Conservation (phyloP, 2,888 invertebrate species). For the Branchellion lobata region DNA sequence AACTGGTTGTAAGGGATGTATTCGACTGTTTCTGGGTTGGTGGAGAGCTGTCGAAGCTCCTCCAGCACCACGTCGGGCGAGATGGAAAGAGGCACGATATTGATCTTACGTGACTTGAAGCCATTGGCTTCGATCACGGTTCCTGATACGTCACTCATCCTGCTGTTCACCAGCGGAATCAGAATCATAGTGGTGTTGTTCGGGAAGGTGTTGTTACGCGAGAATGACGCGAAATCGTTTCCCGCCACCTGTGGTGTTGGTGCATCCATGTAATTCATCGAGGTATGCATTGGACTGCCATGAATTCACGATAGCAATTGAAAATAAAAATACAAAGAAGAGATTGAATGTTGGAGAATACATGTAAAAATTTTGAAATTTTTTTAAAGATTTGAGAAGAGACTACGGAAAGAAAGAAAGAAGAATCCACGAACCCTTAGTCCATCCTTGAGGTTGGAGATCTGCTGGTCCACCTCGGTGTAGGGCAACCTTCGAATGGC, state of each 20-base stretch:
- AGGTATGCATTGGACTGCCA: no score
- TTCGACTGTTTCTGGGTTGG: constrained; percentile 17
- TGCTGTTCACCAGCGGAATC: constrained; percentile 32
- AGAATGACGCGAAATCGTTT: constrained; percentile 13
- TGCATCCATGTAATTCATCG: no score
- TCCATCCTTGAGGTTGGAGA: constrained; percentile 28
- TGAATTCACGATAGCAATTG: no score
- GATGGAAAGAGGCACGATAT: constrained; percentile 29
- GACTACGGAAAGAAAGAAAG: no score
- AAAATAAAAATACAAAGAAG: no score
- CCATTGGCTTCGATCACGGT: constrained; percentile 34
- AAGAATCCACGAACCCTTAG: background rate
- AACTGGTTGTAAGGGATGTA: constrained; percentile 18
- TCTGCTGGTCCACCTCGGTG: constrained; percentile 6
- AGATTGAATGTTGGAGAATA: background rate
- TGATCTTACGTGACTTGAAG: constrained; percentile 15
- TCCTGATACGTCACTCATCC: constrained; percentile 16
- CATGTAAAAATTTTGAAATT: no score
- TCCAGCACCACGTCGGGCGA: constrained; percentile 35
- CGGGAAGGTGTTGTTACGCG: constrained; percentile 22
- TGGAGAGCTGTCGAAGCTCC: constrained; percentile 9
- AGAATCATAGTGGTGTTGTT: constrained; percentile 33
- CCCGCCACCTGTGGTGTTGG: constrained; percentile 27
- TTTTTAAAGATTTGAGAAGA: no score
- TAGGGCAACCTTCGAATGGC: background rate